Percentiles rank a stretch among this genome's conserved stretches.
Conservation (phyloP, 2,888 invertebrate species). For the Dugesia japonica region DNA sequence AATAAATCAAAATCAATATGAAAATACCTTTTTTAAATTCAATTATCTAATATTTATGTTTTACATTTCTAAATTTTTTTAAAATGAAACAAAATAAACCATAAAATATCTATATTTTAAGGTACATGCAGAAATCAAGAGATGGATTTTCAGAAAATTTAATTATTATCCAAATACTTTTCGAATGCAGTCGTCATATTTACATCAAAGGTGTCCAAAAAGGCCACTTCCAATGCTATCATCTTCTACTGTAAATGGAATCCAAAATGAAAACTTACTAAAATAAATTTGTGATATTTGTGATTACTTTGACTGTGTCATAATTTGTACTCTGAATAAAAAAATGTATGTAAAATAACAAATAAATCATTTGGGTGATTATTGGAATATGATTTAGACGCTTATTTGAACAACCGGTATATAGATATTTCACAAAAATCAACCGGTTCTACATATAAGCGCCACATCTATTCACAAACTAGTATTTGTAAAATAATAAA, state of each 20-base stretch:
- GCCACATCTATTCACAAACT: not conserved
- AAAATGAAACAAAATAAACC: not conserved
- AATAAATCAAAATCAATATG: no score
- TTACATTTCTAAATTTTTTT: not conserved
- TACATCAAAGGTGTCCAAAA: conserved; percentile 20
- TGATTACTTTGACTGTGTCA: no score
- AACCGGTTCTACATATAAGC: conserved; percentile 13
- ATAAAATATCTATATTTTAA: not conserved
- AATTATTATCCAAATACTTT: not conserved
- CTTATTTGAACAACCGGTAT: not conserved
- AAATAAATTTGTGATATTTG: not conserved
- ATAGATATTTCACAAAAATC: not conserved
- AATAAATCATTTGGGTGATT: not conserved
- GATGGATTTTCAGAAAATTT: conserved; percentile 4
- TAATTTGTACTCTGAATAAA: not conserved
- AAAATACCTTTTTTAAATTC: no score
- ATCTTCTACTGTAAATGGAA: not conserved
- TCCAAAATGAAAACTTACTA: not conserved
- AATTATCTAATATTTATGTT: no score
- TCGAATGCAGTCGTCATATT: not conserved
- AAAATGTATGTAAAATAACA: not conserved
- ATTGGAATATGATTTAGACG: not conserved
- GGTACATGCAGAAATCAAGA: not conserved
- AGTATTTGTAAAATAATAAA: not conserved
- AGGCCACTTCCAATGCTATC: not conserved